Base-by-base conservation (phyloP, 2,797 vertebrate species). In the Pelobates cultripes region DNA sequence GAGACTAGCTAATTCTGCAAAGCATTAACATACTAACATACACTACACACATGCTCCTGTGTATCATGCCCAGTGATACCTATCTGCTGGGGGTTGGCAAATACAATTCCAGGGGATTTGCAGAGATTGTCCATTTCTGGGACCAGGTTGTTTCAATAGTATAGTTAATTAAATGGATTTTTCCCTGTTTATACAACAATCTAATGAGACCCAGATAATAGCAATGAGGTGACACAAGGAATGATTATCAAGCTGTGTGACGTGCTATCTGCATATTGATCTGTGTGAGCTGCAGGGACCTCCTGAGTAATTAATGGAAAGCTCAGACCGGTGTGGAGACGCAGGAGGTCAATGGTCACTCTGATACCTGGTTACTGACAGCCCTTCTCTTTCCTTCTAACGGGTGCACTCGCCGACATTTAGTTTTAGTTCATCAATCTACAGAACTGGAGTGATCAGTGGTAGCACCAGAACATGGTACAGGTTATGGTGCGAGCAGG, bases 201-300 rank as follows among this genome's bases (percentile, higher is more conserved):
- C 63, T 83, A 83, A 83, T 79, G 51, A 83, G 72, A 14, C 15
- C 51, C 44, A 43, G 43, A 75, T n/a, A 70, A 70, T 28, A 73
- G 5, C 67, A 63, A 61, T 70, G 55, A 47, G 42, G 43, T 70
- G 66, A 75, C 77, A 75, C 43, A 1, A 55, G 43, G 57, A 17
- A 70, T 41, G 76, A 64, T 64, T 63, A 70, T 74, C 64, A 74
- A 70, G 71, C 55, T 6, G 44, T 40, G 60, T 68, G 3, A 41
- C 43, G 73, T 42, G 70, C 77, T 44, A 70, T 69, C 73, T 69
- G 43, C 74, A 75, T 79, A 83, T 83, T 83, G 81, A 83, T 83
- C 64, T 51, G 15, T 9, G 40, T 40, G 44, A 42, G 64, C 77
- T 60, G 70, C 55, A 42, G 77, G 72, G 81, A 83, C 77, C 81